Conservation (phyloP, 2,888 invertebrate genomes). For the Boloria euphrosyne region DNA sequence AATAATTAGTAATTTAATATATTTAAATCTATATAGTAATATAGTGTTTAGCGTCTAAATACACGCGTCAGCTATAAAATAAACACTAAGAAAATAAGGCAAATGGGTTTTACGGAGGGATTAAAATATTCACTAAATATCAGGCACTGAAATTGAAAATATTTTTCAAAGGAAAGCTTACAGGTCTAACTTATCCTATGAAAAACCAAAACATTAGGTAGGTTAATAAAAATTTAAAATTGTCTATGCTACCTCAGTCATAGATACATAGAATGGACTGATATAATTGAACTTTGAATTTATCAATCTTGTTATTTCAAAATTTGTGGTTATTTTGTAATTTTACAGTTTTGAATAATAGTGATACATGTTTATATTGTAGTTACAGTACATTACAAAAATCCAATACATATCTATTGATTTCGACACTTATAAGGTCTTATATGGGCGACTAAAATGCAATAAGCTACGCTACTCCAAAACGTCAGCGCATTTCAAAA, state of each 20-base stretch:
- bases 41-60: constrained; percentile 60
- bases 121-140: constrained; percentile 63
- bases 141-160: constrained; percentile 77
- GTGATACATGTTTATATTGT: too few relatives aligned
- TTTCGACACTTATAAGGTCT: background rate
- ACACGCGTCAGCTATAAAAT: constrained; percentile 53
- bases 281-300: background rate
- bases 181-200: constrained; percentile 44
- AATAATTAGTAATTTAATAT: constrained; percentile 36
- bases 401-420: constrained; percentile 1
- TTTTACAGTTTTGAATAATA: too few relatives aligned
- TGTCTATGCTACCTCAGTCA: background rate
- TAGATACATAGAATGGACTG: constrained; percentile 12
- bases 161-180: constrained; percentile 51
- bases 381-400: background rate
- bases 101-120: constrained; percentile 76
- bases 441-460: constrained; percentile 2
- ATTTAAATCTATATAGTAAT: constrained; percentile 44
- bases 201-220: constrained; percentile 18
- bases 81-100: constrained; percentile 78
- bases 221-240: constrained; percentile 8
- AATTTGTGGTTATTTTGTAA: background rate
- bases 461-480: constrained; percentile 22
- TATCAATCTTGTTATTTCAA: constrained; percentile 2
- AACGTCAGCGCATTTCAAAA: constrained; percentile 24